These are phyloP conservation scores for Anguilla japonica DNA, from an alignment of 2,113 vertebrate species.

Conservation along the genomic window DNA sequence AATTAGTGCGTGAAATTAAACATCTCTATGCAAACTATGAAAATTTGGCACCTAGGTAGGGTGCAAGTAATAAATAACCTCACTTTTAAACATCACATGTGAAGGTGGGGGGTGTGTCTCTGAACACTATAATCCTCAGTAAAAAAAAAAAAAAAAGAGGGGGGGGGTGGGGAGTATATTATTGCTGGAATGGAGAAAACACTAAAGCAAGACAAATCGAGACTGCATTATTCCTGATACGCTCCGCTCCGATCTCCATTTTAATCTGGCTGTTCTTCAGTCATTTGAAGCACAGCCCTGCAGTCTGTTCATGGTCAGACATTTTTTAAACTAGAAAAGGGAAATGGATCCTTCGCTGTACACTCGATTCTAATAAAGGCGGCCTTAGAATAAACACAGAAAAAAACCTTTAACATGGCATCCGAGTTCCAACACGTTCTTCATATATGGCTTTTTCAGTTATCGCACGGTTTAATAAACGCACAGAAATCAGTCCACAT, in stretches of 20 bases:
- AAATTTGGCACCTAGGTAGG: background rate
- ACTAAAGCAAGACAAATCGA: too few relatives aligned
- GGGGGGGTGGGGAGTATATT: background rate
- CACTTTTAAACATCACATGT: background rate
- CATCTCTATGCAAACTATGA: background rate
- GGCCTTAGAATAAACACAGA: background rate
- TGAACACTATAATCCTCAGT: too few relatives aligned
- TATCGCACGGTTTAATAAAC: slow-evolving; percentile 13
- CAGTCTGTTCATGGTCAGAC: too few relatives aligned
- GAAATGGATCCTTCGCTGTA: too few relatives aligned
- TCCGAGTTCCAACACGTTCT: slow-evolving; percentile 5
- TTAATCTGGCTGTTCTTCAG: too few relatives aligned
- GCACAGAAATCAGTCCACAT: slow-evolving; percentile 18
- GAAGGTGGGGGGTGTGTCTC: background rate
- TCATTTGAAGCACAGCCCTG: too few relatives aligned
- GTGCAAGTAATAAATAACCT: background rate
- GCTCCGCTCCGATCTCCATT: background rate
- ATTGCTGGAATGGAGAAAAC: background rate
- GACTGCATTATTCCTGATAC: too few relatives aligned
- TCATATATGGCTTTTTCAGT: slow-evolving; percentile 50
- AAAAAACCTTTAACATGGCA: background rate
- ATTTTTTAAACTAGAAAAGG: too few relatives aligned
- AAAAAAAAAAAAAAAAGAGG: too few relatives aligned
- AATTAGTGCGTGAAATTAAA: background rate
- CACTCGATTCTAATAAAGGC: background rate